Base-by-base conservation (phyloP, 1,140 invertebrate species). In the Dufourea novaeangliae region DNA sequence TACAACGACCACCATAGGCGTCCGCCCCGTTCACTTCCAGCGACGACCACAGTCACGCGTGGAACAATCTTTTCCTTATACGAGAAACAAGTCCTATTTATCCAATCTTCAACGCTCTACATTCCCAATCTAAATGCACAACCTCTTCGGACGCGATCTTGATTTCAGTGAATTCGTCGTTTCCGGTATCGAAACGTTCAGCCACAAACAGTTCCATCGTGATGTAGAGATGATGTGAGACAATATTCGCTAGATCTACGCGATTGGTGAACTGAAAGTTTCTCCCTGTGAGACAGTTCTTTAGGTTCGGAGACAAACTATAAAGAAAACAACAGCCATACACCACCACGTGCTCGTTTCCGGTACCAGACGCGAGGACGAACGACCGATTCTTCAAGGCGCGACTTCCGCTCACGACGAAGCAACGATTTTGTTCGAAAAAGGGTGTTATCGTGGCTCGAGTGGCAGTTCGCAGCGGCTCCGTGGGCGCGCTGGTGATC, bases 381-480 rank as follows among this genome's bases (percentile, higher is more conserved):
- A 46, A 46, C n/a, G 37, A 14, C 12, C 22, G 17, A 11, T 8
- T 11, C 3, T n/a, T n/a, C n/a, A n/a, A n/a, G n/a, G n/a, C 46
- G 14, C 14, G 14, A 39, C n/a, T 66, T 25, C n/a, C 50, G 50
- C 27, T 67, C n/a, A n/a, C 54, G 64, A 59, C 39, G 54, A 10
- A 29, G 41, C 50, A n/a, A 41, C 52, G 6, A 52, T 37, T n/a
- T n/a, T 34, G 41, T 27, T 62, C 59, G 59, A 20, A 17, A 32
- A 66, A 7, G 50, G 10, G n/a, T 46, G n/a, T n/a, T n/a, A 27
- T 44, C 32, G 50, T 57, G 25, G 29, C 6, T 82, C 37, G 59
- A 79, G 70, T 50, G n/a, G 44, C 66, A 54, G 56, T 59, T 63
- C 56, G 82, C 66, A 83, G 76, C 70, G 54, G 76, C 66, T 74